phyloP scores from a whole-genome alignment of 2,113 vertebrate species.

The Lamprologus tigripictilis region DNA sequence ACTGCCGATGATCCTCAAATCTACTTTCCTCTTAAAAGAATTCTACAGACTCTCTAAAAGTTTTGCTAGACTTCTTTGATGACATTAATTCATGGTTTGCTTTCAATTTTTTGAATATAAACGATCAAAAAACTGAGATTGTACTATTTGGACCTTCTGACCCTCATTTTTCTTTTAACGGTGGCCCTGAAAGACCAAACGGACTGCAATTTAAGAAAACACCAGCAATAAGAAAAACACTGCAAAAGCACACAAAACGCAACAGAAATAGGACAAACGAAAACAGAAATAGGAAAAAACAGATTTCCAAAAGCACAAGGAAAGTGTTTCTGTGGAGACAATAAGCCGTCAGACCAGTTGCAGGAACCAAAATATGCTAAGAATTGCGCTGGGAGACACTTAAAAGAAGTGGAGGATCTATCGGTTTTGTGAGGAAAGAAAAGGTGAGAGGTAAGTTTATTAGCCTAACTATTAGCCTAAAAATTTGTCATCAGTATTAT shows the following conservation, averaged over 20 bases:
- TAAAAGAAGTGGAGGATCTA: background rate
- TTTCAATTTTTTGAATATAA: background rate
- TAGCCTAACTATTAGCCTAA: background rate
- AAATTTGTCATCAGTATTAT: background rate
- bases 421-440: background rate
- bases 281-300: background rate
- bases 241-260: background rate
- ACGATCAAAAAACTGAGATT: background rate
- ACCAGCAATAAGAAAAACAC: background rate
- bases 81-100: background rate
- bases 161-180: background rate
- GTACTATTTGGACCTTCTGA: background rate
- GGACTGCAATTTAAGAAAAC: background rate
- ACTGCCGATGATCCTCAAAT: background rate
- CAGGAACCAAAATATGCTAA: background rate
- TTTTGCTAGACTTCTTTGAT: background rate
- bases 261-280: background rate
- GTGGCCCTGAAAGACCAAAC: background rate
- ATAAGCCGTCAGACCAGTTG: rapidly evolving
- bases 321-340: background rate
- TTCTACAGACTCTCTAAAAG: background rate
- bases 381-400: background rate
- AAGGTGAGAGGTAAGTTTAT: background rate
- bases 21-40: background rate
- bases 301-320: background rate